A percentile compares a stretch with the other conserved stretches of the same genome.
Conservation (phyloP, 2,113 vertebrate genomes). For the human (Homo sapiens) region GRCh38 chr16:88378501-88379000, state of each 20-base stretch:
- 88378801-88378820: no score
- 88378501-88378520: background rate
- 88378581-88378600: background rate
- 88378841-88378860: rapidly evolving
- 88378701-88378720: rapidly evolving
- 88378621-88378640: background rate
- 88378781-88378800: background rate
- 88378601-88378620: rapidly evolving
- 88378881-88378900: background rate
- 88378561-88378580: background rate
- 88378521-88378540: background rate
- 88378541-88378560: background rate
- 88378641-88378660: background rate
- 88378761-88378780: background rate
- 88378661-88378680: rapidly evolving
- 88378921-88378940: background rate
- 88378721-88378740: rapidly evolving
- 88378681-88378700: background rate
- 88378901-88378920: background rate
- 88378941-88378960: rapidly evolving
- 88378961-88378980: background rate
- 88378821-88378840: background rate
- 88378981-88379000: background rate
- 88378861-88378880: background rate
- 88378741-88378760: background rate